A percentile compares a stretch with the other conserved stretches of the same genome.
These are phyloP conservation scores for Dorcus hopei DNA, from an alignment of 2,888 invertebrate genomes.

Conservation along the genomic window DNA sequence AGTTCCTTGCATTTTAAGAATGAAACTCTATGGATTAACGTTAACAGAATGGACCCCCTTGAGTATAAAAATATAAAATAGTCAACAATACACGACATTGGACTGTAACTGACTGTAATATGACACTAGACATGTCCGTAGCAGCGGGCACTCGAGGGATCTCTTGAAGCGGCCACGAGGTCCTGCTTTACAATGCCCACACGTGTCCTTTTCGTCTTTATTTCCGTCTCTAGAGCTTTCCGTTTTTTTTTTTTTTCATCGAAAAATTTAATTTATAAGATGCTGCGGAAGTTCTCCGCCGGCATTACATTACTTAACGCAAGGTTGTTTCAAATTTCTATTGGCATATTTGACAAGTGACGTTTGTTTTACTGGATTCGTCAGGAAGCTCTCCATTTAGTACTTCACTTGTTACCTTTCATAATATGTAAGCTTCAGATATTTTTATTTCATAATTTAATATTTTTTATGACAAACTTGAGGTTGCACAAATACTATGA, in stretches of 20 bases:
- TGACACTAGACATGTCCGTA: slow-evolving; percentile 46
- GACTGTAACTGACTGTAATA: slow-evolving; percentile 48
- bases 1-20: no score
- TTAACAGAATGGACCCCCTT: slow-evolving; percentile 18
- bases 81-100: slow-evolving; percentile 38
- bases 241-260: slow-evolving; percentile 29
- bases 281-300: slow-evolving; percentile 7
- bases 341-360: slow-evolving; percentile 6
- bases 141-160: slow-evolving; percentile 22
- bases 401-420: no score
- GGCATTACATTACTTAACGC: slow-evolving; percentile 7
- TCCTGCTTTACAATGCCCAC: slow-evolving; percentile 41
- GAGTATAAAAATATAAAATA: slow-evolving; percentile 32
- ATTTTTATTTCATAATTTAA: no score
- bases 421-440: no score
- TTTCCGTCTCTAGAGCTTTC: slow-evolving; percentile 40
- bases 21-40: slow-evolving; percentile 11
- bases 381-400: no score
- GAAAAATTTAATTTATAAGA: slow-evolving; percentile 39
- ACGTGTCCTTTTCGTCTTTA: slow-evolving; percentile 41
- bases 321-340: slow-evolving; percentile 16
- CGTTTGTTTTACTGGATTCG: no score
- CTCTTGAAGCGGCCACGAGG: slow-evolving; percentile 14
- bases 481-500: no score
- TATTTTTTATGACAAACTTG: no score